Conservation (phyloP, 2,113 vertebrate species). For the Chaetorhynchus papuensis region DNA sequence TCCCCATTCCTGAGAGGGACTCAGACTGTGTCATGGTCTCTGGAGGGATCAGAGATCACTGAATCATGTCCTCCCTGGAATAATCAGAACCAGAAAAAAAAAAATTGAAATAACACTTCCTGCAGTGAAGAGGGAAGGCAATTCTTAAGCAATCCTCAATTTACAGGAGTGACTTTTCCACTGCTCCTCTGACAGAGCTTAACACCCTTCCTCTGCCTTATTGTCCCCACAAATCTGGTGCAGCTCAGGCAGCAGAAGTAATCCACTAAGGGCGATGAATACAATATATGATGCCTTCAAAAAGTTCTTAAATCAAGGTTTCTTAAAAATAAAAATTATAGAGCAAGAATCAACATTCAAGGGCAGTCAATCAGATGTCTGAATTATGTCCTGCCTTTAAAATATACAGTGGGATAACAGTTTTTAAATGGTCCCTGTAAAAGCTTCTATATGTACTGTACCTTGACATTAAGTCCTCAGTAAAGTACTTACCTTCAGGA, state of each 20-base stretch:
- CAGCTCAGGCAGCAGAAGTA: neutral
- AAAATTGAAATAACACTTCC: neutral
- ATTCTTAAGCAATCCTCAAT: neutral
- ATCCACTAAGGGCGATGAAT: neutral
- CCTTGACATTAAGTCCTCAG: conserved; percentile 52
- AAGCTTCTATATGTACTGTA: neutral
- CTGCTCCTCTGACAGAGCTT: neutral
- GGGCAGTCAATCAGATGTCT: conserved; percentile 12
- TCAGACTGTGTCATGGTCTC: accelerated
- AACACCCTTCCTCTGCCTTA: neutral
- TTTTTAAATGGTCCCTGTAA: conserved; percentile 24
- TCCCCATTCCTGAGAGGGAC: neutral
- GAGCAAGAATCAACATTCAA: neutral
- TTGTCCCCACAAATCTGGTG: neutral
- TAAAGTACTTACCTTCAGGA: conserved; percentile 39
- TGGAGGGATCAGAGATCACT: neutral
- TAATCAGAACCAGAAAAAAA: neutral
- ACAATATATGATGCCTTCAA: neutral
- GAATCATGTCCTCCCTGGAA: neutral
- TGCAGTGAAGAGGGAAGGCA: neutral
- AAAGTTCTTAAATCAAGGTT: conserved; percentile 22
- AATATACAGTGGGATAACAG: neutral
- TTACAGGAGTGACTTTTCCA: neutral
- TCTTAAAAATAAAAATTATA: neutral
- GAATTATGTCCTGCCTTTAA: conserved; percentile 37